Percentiles rank a stretch among this genome's conserved stretches.
Evolutionary conservation across 2,113 vertebrate species (phyloP).

Genomic region (Spizaetus ornatus): DNA sequence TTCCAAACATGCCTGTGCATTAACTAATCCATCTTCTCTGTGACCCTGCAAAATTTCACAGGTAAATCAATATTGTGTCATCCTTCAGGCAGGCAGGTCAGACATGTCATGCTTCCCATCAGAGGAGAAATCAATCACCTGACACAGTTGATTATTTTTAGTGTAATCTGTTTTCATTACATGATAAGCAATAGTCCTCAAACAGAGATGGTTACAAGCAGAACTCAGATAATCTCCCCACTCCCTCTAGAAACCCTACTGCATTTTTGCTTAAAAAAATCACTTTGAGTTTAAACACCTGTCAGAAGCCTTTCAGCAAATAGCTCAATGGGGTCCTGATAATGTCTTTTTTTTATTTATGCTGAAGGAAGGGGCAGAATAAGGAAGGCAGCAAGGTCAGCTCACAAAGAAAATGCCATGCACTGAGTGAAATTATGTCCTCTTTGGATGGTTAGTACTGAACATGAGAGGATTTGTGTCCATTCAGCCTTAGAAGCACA

Average conservation of each 20-base stretch:
- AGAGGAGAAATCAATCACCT: constrained; percentile 27
- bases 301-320: constrained; percentile 28
- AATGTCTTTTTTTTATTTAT: background rate
- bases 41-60: background rate
- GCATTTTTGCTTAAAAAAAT: background rate
- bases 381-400: background rate
- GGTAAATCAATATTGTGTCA: constrained; percentile 44
- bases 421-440: background rate
- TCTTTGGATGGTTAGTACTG: background rate
- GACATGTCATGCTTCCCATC: background rate
- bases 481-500: background rate
- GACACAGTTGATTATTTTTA: background rate
- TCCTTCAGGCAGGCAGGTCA: constrained; percentile 8
- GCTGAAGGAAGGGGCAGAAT: background rate
- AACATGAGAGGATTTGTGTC: background rate
- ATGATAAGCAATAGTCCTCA: background rate
- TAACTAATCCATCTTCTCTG: background rate
- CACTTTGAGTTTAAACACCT: constrained; percentile 11
- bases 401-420: background rate
- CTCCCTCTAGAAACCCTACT: background rate
- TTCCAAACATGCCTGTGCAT: background rate
- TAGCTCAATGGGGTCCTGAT: background rate
- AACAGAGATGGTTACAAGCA: background rate
- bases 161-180: constrained; percentile 33
- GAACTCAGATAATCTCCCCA: background rate